Percentiles rank a stretch among this genome's conserved stretches.
These are phyloP conservation scores for Saccopteryx bilineata DNA, from an alignment of 2,113 vertebrate species.

Conservation along the genomic window DNA sequence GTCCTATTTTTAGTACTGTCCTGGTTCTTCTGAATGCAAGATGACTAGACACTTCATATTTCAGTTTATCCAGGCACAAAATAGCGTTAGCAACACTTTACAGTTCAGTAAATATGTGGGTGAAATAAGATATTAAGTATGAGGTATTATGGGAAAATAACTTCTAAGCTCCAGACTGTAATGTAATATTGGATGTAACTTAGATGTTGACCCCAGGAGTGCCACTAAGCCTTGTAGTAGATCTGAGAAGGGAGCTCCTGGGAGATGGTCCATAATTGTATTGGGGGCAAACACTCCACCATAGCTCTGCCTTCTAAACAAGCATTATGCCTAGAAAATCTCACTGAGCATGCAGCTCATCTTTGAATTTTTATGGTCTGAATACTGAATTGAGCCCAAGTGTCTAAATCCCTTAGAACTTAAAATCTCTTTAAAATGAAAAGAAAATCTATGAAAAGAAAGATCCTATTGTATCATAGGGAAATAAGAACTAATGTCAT, in stretches of 20 bases:
- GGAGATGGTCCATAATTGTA: not conserved
- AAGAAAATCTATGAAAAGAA: not conserved
- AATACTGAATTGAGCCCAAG: not conserved
- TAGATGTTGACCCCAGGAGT: not conserved
- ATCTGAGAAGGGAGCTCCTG: not conserved
- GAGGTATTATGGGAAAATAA: not conserved
- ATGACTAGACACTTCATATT: not conserved
- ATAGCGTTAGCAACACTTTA: not conserved
- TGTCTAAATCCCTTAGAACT: not conserved
- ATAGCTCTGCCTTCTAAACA: not conserved
- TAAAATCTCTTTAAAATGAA: conserved; percentile 30
- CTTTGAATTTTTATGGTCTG: not conserved
- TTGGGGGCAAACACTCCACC: not conserved
- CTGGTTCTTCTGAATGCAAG: not conserved
- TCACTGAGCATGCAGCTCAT: not conserved
- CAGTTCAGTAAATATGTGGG: not conserved
- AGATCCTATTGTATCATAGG: not conserved
- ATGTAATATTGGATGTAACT: not conserved
- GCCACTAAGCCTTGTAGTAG: not conserved
- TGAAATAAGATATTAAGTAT: not conserved
- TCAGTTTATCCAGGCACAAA: not conserved
- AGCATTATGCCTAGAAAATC: not conserved
- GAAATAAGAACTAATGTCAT: not conserved
- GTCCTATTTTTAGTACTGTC: not conserved
- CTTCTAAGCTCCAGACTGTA: not conserved